A percentile compares a stretch with the other conserved stretches of the same genome.
These are phyloP conservation scores for Paraplagusia blochii DNA, from an alignment of 2,113 vertebrate genomes.

Conservation along the genomic window DNA sequence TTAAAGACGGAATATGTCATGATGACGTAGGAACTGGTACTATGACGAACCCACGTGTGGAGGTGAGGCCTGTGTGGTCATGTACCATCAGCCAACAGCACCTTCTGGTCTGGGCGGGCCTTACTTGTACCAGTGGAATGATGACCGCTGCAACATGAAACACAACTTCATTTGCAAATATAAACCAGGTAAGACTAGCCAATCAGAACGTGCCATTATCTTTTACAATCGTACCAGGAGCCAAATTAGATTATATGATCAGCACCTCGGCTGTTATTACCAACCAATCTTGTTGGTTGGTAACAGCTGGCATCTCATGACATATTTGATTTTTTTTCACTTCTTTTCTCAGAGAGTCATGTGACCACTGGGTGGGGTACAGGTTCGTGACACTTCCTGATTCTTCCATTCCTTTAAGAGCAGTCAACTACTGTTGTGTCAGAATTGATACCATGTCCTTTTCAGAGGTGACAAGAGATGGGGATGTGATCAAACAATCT, in stretches of 20 bases:
- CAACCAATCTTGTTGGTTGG: no score
- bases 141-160: constrained; percentile 98
- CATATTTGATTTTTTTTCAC: neutral
- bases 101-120: constrained; percentile 87
- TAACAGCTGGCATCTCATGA: no score
- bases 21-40: constrained; percentile 89
- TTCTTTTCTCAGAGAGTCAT: constrained; percentile 39
- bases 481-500: constrained; percentile 50
- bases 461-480: constrained; percentile 74
- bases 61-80: constrained; percentile 95
- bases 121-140: constrained; percentile 97
- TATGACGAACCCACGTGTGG: constrained; percentile 95
- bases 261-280: no score
- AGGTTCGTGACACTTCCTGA: constrained; percentile 40
- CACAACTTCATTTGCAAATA: constrained; percentile 99
- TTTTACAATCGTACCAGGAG: neutral
- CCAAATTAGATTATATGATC: neutral
- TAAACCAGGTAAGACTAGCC: constrained; percentile 68
- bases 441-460: constrained; percentile 1
- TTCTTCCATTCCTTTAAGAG: no score
- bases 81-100: constrained; percentile 96
- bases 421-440: neutral
- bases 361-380: constrained; percentile 48
- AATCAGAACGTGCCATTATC: constrained; percentile 3
- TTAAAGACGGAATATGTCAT: neutral